Evolutionary conservation across 2,888 invertebrate species (phyloP), one percentile per base, ranked within the genome.

Genomic region (Chouioia cunea): DNA sequence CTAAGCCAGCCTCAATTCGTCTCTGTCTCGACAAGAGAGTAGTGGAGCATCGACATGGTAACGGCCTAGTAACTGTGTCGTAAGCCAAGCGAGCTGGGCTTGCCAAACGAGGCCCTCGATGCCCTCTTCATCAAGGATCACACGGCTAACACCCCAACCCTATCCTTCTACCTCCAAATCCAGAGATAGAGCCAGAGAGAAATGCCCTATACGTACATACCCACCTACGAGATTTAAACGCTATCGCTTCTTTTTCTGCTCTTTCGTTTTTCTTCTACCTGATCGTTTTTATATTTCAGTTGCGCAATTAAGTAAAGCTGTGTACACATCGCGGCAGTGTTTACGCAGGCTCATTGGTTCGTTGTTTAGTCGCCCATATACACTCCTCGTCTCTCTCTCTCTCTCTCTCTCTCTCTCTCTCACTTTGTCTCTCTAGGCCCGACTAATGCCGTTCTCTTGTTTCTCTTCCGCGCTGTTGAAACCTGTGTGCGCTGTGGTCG

Each of bases 371-470:
- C 20, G 36, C n/a, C 36, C 36, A 36, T 36, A 36, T 36, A 36
- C 36, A 36, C 36, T 8, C 36, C 36, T 47, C 15, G 44, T 44
- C 46, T 36, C 16, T 52, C 57, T 8, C 20, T 50, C 23, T 47
- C 54, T 15, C 18, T 23, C 23, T 44, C 53, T 16, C 15, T 36
- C 27, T 57, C 46, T 22, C 16, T 50, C 16, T 43, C 65, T 65
- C 47, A 6, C 60, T 36, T 36, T 50, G 36, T 47, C 48, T 46
- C 67, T 48, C 59, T 47, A 36, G 53, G 43, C 44, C n/a, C 62
- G 66, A 79, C 77, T 83, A 83, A 83, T 84, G 84, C 81, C 79
- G 76, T 83, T 83, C 82, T 79, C 82, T 81, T 83, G 84, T 83
- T 84, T 82, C 83, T 81, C 81, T 83, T 83, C 81, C 81, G 80